A percentile compares a stretch with the other conserved stretches of the same genome.
phyloP scores from a whole-genome alignment of 37 sponge, comb jelly and placozoan species.

The Bolinopsis microptera region DNA sequence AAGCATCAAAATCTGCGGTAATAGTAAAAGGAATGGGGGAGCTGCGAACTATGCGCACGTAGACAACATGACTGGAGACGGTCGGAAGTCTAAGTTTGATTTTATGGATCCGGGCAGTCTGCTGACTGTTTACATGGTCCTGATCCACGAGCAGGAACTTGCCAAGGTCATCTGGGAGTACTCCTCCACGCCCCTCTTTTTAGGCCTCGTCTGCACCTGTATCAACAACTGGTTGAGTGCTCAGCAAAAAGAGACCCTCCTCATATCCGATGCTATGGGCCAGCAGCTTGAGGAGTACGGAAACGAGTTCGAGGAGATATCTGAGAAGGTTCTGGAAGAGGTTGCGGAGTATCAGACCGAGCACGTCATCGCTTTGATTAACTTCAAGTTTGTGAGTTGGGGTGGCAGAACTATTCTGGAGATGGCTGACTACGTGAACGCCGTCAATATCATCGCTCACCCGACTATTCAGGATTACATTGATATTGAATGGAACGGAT shows the following conservation, averaged over 20 bases:
- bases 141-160: slow-evolving; percentile 14
- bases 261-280: neutral
- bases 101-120: neutral
- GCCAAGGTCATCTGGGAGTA: slow-evolving; percentile 41
- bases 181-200: neutral
- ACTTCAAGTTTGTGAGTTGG: neutral
- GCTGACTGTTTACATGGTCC: neutral
- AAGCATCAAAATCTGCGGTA: neutral
- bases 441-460: neutral
- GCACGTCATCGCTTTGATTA: neutral
- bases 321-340: neutral
- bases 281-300: neutral
- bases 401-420: neutral
- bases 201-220: neutral
- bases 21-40: neutral
- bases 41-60: neutral
- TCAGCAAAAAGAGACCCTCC: neutral
- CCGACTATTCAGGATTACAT: neutral
- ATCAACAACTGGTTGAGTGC: neutral
- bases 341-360: neutral
- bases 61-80: neutral
- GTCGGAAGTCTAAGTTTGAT: neutral
- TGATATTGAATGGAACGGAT: slow-evolving; percentile 4
- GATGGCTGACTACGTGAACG: slow-evolving; percentile 20
- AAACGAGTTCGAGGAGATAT: neutral